phyloP scores from a whole-genome alignment of 1,140 invertebrate genomes.

The Ostrea edulis region DNA sequence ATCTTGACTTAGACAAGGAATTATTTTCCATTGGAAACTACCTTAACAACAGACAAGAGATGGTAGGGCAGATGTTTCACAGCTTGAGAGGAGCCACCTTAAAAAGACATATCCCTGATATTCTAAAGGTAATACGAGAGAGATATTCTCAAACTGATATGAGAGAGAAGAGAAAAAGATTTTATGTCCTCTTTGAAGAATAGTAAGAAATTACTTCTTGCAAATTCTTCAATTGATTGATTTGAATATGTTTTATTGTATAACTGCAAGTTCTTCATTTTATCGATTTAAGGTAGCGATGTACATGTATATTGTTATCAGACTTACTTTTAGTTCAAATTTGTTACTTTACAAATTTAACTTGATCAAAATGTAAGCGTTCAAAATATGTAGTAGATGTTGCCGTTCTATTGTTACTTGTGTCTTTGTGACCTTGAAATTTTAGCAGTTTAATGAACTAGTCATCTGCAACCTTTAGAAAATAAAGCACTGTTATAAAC shows the following conservation, averaged over 20 bases:
- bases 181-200: not conserved
- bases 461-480: not conserved
- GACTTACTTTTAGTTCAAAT: not conserved
- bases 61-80: conserved; percentile 75
- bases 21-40: conserved; percentile 73
- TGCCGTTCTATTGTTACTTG: not conserved
- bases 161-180: not conserved
- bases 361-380: no score
- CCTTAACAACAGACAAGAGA: conserved; percentile 67
- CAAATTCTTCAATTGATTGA: not conserved
- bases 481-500: not conserved
- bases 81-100: conserved; percentile 72
- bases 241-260: no score
- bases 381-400: no score
- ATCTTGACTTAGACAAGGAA: conserved; percentile 73
- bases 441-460: not conserved
- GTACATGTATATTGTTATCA: not conserved
- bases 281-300: not conserved
- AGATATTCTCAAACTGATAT: conserved; percentile 69
- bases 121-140: conserved; percentile 71
- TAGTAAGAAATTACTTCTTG: not conserved
- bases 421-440: not conserved
- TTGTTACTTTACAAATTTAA: no score
- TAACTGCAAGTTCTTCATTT: no score
- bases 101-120: conserved; percentile 73